Conservation (phyloP, 2,797 vertebrate genomes). For the Aphelocoma californica region DNA sequence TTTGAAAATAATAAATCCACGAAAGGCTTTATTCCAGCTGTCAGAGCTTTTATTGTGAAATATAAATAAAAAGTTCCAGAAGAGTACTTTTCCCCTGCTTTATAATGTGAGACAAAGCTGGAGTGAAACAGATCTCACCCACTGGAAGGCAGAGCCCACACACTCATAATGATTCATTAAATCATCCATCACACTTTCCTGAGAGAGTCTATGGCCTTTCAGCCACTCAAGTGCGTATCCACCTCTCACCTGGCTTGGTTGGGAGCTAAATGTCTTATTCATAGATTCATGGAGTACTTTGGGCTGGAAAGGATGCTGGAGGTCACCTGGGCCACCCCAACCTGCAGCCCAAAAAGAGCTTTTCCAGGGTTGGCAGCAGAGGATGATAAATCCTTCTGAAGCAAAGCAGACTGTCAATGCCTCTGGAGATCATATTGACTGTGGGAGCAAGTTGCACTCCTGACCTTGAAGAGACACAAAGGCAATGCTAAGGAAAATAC, state of each 20-base stretch:
- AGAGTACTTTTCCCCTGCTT: slow-evolving; percentile 22
- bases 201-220: not conserved
- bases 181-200: not conserved
- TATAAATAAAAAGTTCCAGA: slow-evolving; percentile 46
- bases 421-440: not conserved
- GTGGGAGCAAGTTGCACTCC: not conserved
- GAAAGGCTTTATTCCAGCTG: slow-evolving; percentile 32
- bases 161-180: slow-evolving; percentile 34
- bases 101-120: slow-evolving; percentile 36
- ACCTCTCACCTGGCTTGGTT: not conserved
- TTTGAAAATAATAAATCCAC: slow-evolving; percentile 20
- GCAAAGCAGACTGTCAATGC: not conserved
- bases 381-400: not conserved
- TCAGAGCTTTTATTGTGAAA: slow-evolving; percentile 41
- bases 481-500: not conserved
- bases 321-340: not conserved
- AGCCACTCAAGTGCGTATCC: not conserved
- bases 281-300: not conserved
- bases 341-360: not conserved
- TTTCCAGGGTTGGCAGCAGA: not conserved
- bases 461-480: not conserved
- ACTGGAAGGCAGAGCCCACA: slow-evolving; percentile 56
- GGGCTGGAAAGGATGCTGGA: not conserved
- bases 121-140: slow-evolving; percentile 55
- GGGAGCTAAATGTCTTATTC: not conserved